These are phyloP conservation scores for Syngnathus floridae DNA, from an alignment of 2,113 vertebrate genomes.

Conservation along the genomic window DNA sequence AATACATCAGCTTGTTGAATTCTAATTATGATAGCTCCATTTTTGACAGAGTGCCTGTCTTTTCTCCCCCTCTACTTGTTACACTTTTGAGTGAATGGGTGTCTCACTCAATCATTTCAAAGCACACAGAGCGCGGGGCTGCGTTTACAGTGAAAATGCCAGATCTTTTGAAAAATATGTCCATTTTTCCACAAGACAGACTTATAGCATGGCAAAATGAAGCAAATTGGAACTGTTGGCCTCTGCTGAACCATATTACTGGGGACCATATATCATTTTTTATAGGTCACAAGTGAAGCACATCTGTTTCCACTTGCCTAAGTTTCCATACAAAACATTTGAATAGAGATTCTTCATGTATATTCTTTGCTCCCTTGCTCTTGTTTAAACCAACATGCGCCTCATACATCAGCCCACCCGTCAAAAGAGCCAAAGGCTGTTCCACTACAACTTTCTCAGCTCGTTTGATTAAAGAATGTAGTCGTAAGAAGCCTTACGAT, in stretches of 20 bases:
- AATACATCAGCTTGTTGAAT: constrained; percentile 36
- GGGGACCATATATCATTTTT: constrained; percentile 92
- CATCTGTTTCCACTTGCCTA: constrained; percentile 95
- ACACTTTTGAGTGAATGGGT: constrained; percentile 68
- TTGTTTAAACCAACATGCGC: constrained; percentile 45
- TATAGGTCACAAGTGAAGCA: constrained; percentile 85
- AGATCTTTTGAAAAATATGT: constrained; percentile 83
- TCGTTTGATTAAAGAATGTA: constrained; percentile 23
- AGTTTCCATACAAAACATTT: constrained; percentile 85
- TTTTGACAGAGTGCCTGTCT: constrained; percentile 50
- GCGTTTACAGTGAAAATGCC: constrained; percentile 37
- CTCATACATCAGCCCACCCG: constrained; percentile 46
- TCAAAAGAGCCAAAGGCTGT: constrained; percentile 18
- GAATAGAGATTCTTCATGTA: constrained; percentile 73
- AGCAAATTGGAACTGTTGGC: constrained; percentile 93
- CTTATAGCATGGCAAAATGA: constrained; percentile 82
- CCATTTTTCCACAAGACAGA: constrained; percentile 87
- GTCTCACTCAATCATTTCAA: constrained; percentile 44
- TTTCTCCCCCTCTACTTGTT: constrained; percentile 55
- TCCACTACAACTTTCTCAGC: constrained; percentile 14
- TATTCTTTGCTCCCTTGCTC: constrained; percentile 39
- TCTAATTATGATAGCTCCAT: constrained; percentile 28
- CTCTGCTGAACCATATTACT: constrained; percentile 84
- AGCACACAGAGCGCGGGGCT: constrained; percentile 20
- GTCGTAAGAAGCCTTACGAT: constrained; percentile 33